Evolutionary conservation across 92 coral and sea anemone species (phyloP), one percentile per base, ranked within the genome.

Genomic region (Epizoanthus stellaris): DNA sequence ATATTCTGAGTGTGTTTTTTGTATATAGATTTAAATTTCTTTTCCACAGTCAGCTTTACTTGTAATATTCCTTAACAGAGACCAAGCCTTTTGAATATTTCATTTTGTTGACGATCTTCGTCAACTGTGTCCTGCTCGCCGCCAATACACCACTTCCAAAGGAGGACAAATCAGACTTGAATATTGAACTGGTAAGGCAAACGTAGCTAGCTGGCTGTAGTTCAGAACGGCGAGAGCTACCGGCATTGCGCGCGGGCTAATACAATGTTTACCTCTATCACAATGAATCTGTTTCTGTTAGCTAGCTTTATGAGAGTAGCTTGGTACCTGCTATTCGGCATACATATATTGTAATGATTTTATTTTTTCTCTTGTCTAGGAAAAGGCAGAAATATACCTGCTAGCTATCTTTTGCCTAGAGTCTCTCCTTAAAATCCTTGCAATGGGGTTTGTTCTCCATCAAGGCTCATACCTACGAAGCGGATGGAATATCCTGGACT

Each of bases 51-150:
- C 42, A 16, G 16, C 43, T 42, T 70, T 19, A 42, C 43, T 42
- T 70, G 45, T 81, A 81, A 66, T 95, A 83, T 89, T 93, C 97
- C 98, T 93, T 95, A 91, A 95, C 98, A 76, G 93, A 87, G 88
- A 87, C 69, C 90, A 85, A 95, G 98, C 98, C 98, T 70, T 95
- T 95, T 88, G 99, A 97, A 91, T 97, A 97, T 93, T 95, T 95
- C 88, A 97, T 97, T 88, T 90, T 97, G 86, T 82, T 91, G 96
- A 97, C 99, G 76, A 97, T 97, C 89, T 96, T 97, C 85, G 98
- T 95, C 88, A 97, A 97, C 87, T 97, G 99, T 89, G 89, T 97
- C 75, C 95, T 97, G 49, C 92, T 97, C 70, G 99, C 99, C 84
- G 95, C 98, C 71, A 97, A 97, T 79, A 87, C 91, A 40, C 99